Evolutionary conservation across 2,888 invertebrate species (phyloP).

Genomic region (Eupithecia insigniata): DNA sequence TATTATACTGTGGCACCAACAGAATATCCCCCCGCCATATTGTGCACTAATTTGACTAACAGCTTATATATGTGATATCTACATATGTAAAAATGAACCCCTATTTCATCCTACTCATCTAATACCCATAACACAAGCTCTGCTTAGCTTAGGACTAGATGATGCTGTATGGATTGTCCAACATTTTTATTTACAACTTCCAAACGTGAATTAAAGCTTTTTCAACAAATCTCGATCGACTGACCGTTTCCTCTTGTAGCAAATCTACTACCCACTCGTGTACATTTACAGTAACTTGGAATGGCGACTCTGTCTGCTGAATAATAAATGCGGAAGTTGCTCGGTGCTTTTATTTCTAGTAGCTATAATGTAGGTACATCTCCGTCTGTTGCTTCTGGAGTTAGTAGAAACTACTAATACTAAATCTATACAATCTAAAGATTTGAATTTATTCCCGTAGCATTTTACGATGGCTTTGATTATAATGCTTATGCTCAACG

Average conservation of each 20-base stretch:
- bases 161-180: too few species aligned
- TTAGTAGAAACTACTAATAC: conserved; percentile 9
- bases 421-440: neutral
- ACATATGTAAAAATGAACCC: too few species aligned
- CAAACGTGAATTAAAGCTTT: neutral
- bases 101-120: too few species aligned
- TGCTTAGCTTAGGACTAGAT: too few species aligned
- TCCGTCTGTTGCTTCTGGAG: conserved; percentile 22
- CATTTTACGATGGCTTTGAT: neutral
- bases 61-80: too few species aligned
- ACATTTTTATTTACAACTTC: neutral
- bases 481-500: neutral
- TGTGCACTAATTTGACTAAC: too few species aligned
- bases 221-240: conserved; percentile 44
- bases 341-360: conserved; percentile 62
- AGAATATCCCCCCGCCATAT: too few species aligned
- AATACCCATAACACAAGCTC: too few species aligned
- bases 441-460: neutral
- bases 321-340: conserved; percentile 72
- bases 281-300: conserved; percentile 60
- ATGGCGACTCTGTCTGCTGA: conserved; percentile 71
- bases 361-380: conserved; percentile 43
- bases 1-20: too few species aligned
- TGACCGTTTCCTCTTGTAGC: conserved; percentile 54
- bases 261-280: conserved; percentile 66